A percentile compares a stretch with the other conserved stretches of the same genome.
These are phyloP conservation scores for Halocaridina rubra DNA, from an alignment of 2,888 invertebrate genomes.

Conservation along the genomic window DNA sequence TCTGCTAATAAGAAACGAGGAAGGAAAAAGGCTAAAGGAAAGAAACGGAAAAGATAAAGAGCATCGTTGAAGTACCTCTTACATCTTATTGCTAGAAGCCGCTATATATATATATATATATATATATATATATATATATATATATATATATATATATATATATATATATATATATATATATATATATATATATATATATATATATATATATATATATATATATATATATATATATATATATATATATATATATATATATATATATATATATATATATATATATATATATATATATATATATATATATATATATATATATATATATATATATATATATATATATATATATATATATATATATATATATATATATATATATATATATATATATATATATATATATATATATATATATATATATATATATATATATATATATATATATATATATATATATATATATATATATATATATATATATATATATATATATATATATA, in stretches of 20 bases:
- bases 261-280: background rate
- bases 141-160: background rate
- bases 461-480: background rate
- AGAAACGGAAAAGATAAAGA: slow-evolving; percentile 56
- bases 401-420: too few species aligned
- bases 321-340: background rate
- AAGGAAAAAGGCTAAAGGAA: slow-evolving; percentile 62
- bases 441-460: background rate
- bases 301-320: background rate
- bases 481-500: background rate
- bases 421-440: too few species aligned
- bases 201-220: background rate
- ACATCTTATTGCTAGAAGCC: too few species aligned
- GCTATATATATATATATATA: background rate
- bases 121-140: background rate
- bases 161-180: background rate
- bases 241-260: background rate
- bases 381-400: background rate
- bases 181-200: background rate
- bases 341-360: background rate
- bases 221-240: background rate
- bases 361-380: background rate
- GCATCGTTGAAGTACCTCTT: too few species aligned
- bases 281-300: background rate
- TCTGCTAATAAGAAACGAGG: slow-evolving; percentile 53